Percentiles rank a stretch among this genome's conserved stretches.
Conservation (phyloP, 2,888 invertebrate genomes). For the Cantharis rustica region DNA sequence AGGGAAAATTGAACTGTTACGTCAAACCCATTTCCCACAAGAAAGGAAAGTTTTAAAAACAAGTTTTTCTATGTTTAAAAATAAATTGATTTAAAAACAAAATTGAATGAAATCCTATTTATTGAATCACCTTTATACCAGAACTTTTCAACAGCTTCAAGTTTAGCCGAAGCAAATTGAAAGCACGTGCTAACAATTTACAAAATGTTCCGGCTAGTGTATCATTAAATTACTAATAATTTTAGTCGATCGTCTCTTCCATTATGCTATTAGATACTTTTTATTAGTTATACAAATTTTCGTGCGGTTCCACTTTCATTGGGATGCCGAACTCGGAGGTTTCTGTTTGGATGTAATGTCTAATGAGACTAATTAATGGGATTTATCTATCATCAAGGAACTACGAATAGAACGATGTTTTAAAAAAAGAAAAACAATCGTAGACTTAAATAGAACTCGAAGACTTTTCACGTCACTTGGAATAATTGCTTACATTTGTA, state of each 20-base stretch:
- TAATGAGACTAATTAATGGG: not conserved
- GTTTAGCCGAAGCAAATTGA: constrained; percentile 2
- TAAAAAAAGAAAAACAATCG: not conserved
- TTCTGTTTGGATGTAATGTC: not conserved
- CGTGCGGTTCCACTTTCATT: not conserved
- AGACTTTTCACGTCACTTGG: not conserved
- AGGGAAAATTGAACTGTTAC: not conserved
- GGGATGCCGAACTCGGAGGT: not conserved
- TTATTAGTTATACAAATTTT: not conserved
- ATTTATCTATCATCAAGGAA: not conserved
- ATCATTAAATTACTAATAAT: constrained; percentile 2
- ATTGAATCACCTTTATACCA: not conserved
- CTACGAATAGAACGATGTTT: not conserved
- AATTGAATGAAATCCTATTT: not conserved
- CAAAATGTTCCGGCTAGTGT: not conserved
- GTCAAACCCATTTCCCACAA: not conserved
- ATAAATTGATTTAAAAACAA: not conserved
- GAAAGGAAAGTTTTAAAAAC: not conserved
- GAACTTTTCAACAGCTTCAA: not conserved
- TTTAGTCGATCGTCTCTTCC: not conserved
- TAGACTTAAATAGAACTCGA: not conserved
- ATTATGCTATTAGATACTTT: not conserved
- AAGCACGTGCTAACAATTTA: constrained; percentile 3
- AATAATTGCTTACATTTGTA: not conserved
- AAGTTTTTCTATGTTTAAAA: not conserved